A percentile compares a stretch with the other conserved stretches of the same genome.
Evolutionary conservation across 2,888 invertebrate species (phyloP).

Genomic region (Nomada hirtipes): DNA sequence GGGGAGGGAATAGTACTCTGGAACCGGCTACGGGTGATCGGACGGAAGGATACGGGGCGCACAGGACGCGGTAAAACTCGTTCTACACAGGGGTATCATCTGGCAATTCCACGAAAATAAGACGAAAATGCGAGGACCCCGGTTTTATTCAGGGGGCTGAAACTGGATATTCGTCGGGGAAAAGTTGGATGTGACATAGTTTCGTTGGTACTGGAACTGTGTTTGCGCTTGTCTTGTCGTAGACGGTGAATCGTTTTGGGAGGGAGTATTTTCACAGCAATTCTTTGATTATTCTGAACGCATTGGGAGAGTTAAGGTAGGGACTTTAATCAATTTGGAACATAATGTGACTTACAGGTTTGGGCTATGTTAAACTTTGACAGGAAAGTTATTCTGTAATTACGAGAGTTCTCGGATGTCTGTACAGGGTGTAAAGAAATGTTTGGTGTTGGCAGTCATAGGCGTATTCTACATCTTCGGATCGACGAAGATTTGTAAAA

Average conservation of each 20-base stretch:
- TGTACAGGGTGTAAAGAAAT: too few relatives aligned
- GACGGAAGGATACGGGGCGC: conserved; percentile 5
- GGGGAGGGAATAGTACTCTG: conserved; percentile 47
- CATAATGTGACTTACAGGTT: too few relatives aligned
- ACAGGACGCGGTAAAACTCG: conserved; percentile 4
- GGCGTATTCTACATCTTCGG: too few relatives aligned
- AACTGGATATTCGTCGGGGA: conserved; percentile 1
- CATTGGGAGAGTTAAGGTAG: too few relatives aligned
- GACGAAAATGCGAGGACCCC: conserved; percentile 8
- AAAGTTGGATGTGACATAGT: not conserved
- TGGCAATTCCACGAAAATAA: conserved; percentile 3
- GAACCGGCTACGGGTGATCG: conserved; percentile 49
- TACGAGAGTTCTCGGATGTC: too few relatives aligned
- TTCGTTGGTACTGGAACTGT: not conserved
- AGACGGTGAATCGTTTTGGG: not conserved
- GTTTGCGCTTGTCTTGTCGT: not conserved
- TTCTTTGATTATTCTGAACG: too few relatives aligned
- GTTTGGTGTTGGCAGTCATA: too few relatives aligned
- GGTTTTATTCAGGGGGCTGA: not conserved
- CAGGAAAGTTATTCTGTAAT: too few relatives aligned
- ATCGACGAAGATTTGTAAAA: too few relatives aligned
- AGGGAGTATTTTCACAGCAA: not conserved
- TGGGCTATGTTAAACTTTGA: too few relatives aligned
- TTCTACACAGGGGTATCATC: not conserved
- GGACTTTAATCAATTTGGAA: too few relatives aligned